Conservation (phyloP, 2,113 vertebrate species). For the Camelus bactrianus region DNA sequence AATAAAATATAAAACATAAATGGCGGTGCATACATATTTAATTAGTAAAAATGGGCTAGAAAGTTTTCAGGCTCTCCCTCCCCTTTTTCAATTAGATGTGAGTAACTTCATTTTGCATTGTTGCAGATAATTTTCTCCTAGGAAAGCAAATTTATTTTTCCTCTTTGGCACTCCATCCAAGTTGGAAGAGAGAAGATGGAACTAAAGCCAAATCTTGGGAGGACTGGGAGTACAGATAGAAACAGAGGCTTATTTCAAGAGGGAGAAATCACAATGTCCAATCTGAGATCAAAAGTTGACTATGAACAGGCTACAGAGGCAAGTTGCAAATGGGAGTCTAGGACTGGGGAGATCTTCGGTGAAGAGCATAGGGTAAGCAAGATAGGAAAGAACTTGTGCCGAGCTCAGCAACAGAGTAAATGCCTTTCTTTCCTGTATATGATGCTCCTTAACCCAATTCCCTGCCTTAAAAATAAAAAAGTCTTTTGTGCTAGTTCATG, state of each 20-base stretch:
- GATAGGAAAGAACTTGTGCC: not conserved
- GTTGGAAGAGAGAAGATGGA: not conserved
- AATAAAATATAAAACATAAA: conserved; percentile 38
- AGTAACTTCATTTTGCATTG: not conserved
- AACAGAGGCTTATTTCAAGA: not conserved
- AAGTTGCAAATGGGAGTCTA: not conserved
- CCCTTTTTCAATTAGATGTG: not conserved
- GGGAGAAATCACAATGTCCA: not conserved
- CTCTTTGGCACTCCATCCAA: not conserved
- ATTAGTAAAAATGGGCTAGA: conserved; percentile 23
- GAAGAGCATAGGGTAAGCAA: not conserved
- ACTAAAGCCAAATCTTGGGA: not conserved
- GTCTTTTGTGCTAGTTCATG: not conserved
- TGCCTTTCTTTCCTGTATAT: not conserved
- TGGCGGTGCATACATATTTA: not conserved
- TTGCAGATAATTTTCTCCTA: not conserved
- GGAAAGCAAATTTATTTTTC: conserved; percentile 14
- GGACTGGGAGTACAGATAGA: not conserved
- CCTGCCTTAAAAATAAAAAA: not conserved
- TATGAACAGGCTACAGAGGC: not conserved
- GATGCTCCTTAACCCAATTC: not conserved
- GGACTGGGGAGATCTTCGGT: not conserved
- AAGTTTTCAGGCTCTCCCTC: not conserved
- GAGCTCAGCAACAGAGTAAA: not conserved
- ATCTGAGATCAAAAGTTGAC: not conserved